Percentiles rank a stretch among this genome's conserved stretches.
Evolutionary conservation across 2,113 vertebrate genomes (phyloP).

Genomic region (Promerops cafer): DNA sequence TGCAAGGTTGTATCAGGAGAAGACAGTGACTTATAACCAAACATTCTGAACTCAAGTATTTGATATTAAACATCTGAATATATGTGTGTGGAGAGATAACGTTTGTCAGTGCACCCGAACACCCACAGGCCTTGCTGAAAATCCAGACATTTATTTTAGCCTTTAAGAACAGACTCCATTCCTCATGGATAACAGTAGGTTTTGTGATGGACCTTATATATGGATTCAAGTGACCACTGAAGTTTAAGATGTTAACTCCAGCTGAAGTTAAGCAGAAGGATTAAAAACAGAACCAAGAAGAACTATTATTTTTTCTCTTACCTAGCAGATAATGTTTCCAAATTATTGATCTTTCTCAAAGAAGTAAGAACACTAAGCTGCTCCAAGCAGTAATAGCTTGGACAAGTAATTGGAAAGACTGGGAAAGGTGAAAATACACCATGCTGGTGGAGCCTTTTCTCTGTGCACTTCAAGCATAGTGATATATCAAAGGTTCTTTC

Average conservation of each 20-base stretch:
- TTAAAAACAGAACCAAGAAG: background rate
- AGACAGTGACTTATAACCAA: background rate
- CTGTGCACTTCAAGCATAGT: background rate
- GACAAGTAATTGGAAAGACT: background rate
- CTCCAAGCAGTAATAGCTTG: background rate
- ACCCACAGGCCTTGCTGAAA: background rate
- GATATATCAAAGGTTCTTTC: background rate
- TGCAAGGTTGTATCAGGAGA: background rate
- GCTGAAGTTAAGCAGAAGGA: background rate
- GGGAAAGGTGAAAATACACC: background rate
- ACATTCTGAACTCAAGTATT: background rate
- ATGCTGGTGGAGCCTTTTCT: background rate
- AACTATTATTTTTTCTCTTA: background rate
- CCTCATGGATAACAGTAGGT: background rate
- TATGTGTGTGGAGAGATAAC: background rate
- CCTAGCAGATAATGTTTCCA: background rate
- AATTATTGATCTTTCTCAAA: background rate
- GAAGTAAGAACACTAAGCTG: background rate
- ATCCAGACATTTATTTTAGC: background rate
- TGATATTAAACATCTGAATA: background rate
- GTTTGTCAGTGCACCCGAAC: background rate
- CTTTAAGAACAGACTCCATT: background rate
- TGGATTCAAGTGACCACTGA: background rate
- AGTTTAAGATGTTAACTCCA: background rate
- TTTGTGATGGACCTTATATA: background rate